Evolutionary conservation across 1,140 invertebrate species (phyloP), one percentile per base, ranked within the genome.

Genomic region (Hestina assimilis): DNA sequence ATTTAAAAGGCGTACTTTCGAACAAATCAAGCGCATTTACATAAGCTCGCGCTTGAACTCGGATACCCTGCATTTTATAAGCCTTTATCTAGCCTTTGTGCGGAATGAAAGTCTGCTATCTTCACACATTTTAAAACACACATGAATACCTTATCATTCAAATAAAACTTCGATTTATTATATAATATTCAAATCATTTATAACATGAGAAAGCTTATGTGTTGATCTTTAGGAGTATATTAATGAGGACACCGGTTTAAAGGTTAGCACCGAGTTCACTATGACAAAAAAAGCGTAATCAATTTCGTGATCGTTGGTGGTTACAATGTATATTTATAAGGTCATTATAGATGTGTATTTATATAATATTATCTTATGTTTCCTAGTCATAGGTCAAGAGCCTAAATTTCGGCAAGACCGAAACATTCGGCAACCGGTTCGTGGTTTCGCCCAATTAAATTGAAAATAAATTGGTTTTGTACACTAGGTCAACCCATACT

Each of bases 381-480:
- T 63, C 75, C 55, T 72, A 75, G 82, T 75, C 75, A 62, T 78
- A 75, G 71, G 79, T 81, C 74, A 75, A 67, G 66, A 62, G 52
- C 62, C 62, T 70, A 71, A 64, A 77, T 86, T 84, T 81, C 72
- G 63, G 75, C 68, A 70, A 65, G 67, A 67, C 66, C 63, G 46
- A 69, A 50, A 59, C 63, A 72, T 69, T 70, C 51, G 66, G 56
- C 33, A 70, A 83, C 78, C 81, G 72, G 80, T 86, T 77, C 55
- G 69, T 24, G 42, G 71, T 77, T 73, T 78, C 64, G 70, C 69
- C 74, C 69, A 79, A 79, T 78, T 79, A 79, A 79, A 29, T 75
- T 84, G 75, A 56, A 77, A 82, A 79, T 77, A 75, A 80, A 82
- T 84, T 83, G 70, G 54, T 76, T 70, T 72, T 61, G 59, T 68